Evolutionary conservation across 1,140 invertebrate genomes (phyloP), one percentile per base, ranked within the genome.

Genomic region (Lordiphosa clarofinis): DNA sequence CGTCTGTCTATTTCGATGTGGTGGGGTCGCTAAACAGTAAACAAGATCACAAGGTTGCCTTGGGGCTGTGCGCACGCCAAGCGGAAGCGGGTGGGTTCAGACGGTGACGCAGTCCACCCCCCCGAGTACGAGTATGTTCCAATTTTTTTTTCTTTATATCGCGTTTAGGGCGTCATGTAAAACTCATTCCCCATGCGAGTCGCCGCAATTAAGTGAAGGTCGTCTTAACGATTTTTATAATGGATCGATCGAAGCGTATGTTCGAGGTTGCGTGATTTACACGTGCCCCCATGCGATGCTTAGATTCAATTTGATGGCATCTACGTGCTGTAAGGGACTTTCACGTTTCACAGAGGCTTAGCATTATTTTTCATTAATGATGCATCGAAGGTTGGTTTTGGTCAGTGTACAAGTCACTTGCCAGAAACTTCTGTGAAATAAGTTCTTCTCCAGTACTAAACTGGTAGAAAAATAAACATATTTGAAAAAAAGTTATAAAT

Each of bases 1-100:
- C 3, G 19, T 19, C 38, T 54, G 11, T 40, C 13, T 13, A 5
- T 31, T 15, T 53, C 31, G 11, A 39, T 53, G 43, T 56, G 15
- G 56, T 74, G 78, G 76, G 76, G 73, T 82, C 78, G 76, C 76
- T 82, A 82, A 84, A 82, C 76, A 82, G 73, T 82, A 84, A 84
- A 84, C 78, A 84, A 78, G 79, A 84, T 84, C 78, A 84, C 78
- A 84, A 84, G 78, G 78, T 84, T 73, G 53, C 39, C 24, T 70
- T 65, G 65, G 66, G 52, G 60, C 69, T 84, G 73, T 73, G 78
- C 78, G 78, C 73, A 81, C 75, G 78, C 78, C 68, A 84, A 75
- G 78, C 78, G 78, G 76, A 82, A 84, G 76, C 73, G 73, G 73
- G 76, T 56, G 68, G 68, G 60, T 11, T 35, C 15, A 44, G 53